Evolutionary conservation across 2,797 vertebrate species (phyloP), one percentile per base, ranked within the genome.

Genomic region (Gorsachius magnificus): DNA sequence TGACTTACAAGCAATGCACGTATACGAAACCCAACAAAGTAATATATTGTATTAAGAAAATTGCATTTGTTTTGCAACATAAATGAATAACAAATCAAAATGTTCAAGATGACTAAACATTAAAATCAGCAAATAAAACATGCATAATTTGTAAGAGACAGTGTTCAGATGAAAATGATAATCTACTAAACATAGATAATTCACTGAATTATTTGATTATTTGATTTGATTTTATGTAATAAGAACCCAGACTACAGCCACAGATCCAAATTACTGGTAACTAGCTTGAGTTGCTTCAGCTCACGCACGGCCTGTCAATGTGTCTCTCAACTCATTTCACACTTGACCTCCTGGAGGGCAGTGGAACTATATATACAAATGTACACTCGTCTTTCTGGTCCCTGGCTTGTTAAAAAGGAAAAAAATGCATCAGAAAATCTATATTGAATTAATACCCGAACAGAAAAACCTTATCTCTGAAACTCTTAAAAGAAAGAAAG

Each of bases 311-410:
- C 6, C 93, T 91, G 86, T 89, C 94, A 96, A 57, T 91, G 54
- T 36, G 86, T 90, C 69, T 92, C 90, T 84, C 84, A 78, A 75
- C 75, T 82, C 66, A 83, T 96, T 96, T 96, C 94, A 95, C 51
- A 91, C 61, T 96, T 96, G 87, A 91, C 89, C 86, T 96, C 77
- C 61, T 51, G 15, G 87, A 93, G 81, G 78, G 66, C 69, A 87
- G 16, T 5, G 3, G 36, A 88, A 46, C 75, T 63, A 33, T 76
- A 33, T 78, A 43, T 56, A 70, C 63, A 82, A 89, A 77, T 24
- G n/a, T 28, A 20, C 4, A 3, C 17, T 25, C 18, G 43, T 80
- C 53, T 78, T 92, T 54, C 66, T 84, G 71, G 17, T 74, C 81
- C n/a, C 9, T 18, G 26, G 38, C 76, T 93, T 29, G 46, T 61